phyloP scores from a whole-genome alignment of 1,140 invertebrate genomes.

The Araneus ventricosus region DNA sequence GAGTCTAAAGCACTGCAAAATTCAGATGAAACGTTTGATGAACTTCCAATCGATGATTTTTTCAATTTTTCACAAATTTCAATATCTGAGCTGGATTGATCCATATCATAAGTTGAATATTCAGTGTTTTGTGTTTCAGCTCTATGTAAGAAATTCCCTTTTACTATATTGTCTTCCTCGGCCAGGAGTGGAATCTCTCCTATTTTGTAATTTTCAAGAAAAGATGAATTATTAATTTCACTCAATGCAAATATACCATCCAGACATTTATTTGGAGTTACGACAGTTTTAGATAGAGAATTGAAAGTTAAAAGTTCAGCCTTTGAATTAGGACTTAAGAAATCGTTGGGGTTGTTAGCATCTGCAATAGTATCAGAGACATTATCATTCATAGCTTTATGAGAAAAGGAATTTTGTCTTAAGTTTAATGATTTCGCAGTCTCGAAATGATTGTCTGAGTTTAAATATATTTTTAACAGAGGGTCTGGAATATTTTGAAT shows the following conservation, averaged over 20 bases:
- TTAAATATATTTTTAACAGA: not conserved
- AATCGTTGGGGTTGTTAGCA: not conserved
- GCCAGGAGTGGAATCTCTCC: not conserved
- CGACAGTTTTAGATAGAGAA: not conserved
- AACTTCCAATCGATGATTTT: not conserved
- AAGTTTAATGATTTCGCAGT: not conserved
- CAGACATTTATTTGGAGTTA: not conserved
- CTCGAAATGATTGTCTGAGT: not conserved
- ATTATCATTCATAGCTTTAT: not conserved
- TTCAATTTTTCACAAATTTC: not conserved
- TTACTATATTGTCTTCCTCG: not conserved
- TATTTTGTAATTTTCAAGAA: not conserved
- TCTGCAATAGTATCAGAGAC: not conserved
- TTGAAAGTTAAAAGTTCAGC: not conserved
- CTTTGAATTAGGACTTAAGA: not conserved
- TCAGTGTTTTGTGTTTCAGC: not conserved
- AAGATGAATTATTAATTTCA: not conserved
- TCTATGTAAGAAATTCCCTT: not conserved
- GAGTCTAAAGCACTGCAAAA: not conserved
- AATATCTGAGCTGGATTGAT: not conserved
- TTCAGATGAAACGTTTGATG: not conserved
- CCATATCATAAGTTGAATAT: not conserved
- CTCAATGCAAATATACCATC: not conserved
- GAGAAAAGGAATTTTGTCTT: not conserved
- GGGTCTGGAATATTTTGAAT: not conserved